Evolutionary conservation across 2,797 vertebrate genomes (phyloP), one percentile per base, ranked within the genome.

Genomic region (Anabas testudineus): DNA sequence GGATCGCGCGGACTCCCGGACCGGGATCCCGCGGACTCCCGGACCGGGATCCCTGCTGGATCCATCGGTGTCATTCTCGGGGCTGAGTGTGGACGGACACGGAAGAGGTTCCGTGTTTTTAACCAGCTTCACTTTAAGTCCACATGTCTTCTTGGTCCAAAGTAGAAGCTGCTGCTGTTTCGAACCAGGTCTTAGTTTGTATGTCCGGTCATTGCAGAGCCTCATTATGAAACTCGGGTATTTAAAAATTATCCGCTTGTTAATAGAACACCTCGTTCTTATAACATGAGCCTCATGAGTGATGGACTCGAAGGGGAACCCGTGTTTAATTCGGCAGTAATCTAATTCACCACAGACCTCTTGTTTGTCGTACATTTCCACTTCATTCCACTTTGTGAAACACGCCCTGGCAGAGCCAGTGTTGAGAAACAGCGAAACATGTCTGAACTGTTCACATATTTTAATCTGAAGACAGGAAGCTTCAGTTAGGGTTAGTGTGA

Each of bases 211-310:
- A 36, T 15, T 41, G 36, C 49, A 42, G 69, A 74, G 67, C 51
- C 24, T 28, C 46, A 0, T n/a, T 1, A 14, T 24, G 4, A 52
- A 70, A 48, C 22, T 2, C 0, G 0, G 0, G 2, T 0, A 42
- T 74, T 68, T 51, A 37, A n/a, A 10, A 16, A 19, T 21, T 0
- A 19, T 7, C 2, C 0, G 22, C 12, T 15, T 3, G 3, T 10
- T 9, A 3, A 26, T 9, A 6, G 3, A 39, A 2, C 2, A 0
- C 4, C 0, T 0, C 0, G 0, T 0, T 19, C 1, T 1, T n/a
- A 0, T 15, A 0, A 4, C n/a, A n/a, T 1, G 2, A 16, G 5
- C 8, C 2, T 4, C 0, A 0, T 7, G 2, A 2, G 0, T 4
- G 5, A 2, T 7, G 6, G 7, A 5, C 0, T 4, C 15, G 3